These are phyloP conservation scores for Stenurella melanura DNA, from an alignment of 2,888 invertebrate genomes.

Conservation along the genomic window DNA sequence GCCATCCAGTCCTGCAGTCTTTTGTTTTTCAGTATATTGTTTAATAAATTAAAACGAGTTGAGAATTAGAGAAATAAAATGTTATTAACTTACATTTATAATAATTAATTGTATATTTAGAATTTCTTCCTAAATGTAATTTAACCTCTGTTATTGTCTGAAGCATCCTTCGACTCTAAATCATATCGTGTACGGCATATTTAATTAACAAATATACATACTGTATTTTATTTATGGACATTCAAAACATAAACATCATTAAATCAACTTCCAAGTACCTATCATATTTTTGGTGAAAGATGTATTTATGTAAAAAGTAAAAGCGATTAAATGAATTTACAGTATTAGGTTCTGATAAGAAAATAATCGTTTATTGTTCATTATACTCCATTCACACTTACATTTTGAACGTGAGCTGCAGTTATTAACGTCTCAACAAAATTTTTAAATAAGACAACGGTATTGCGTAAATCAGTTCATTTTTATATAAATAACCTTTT, in stretches of 20 bases:
- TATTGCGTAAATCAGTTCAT: conserved; percentile 15
- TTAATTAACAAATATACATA: not conserved
- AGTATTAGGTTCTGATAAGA: not conserved
- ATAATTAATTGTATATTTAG: not conserved
- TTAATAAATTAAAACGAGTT: too few species aligned
- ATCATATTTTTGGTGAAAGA: conserved; percentile 19
- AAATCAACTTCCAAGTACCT: not conserved
- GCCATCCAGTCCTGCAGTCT: too few species aligned
- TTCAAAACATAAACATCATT: conserved; percentile 12
- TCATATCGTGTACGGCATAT: not conserved
- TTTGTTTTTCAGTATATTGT: too few species aligned
- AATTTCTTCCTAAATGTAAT: not conserved
- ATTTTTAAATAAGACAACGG: conserved; percentile 17
- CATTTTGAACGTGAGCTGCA: not conserved
- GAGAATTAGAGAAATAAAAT: too few species aligned
- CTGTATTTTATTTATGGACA: not conserved
- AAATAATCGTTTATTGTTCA: not conserved
- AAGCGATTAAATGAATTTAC: conserved; percentile 10
- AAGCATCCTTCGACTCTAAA: conserved; percentile 20
- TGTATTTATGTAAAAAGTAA: conserved; percentile 21
- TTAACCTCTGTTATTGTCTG: conserved; percentile 6
- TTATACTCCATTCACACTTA: not conserved
- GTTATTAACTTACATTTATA: too few species aligned
- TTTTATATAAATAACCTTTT: not conserved
- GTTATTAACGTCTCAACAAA: not conserved